Evolutionary conservation across 2,113 vertebrate species (phyloP).

Genomic region (Erythrolamprus reginae): DNA sequence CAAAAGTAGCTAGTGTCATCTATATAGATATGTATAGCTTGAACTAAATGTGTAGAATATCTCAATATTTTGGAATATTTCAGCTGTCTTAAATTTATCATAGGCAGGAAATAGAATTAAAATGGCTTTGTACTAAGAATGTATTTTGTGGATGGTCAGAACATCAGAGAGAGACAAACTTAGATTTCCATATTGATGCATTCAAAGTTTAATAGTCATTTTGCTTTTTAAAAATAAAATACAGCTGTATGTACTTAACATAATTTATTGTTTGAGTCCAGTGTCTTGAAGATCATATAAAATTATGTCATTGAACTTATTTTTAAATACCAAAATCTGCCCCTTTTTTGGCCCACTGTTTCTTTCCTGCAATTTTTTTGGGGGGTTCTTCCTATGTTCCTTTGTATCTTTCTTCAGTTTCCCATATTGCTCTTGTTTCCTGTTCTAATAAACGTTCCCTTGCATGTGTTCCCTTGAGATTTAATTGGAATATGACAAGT

Average conservation of each 20-base stretch:
- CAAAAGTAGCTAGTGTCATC: conserved; percentile 10
- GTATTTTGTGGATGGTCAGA: not conserved
- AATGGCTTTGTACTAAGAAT: not conserved
- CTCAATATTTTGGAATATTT: conserved; percentile 20
- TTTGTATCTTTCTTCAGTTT: not conserved
- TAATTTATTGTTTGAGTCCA: not conserved
- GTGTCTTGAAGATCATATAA: not conserved
- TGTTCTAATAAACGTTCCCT: not conserved
- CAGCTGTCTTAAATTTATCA: not conserved
- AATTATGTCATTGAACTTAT: not conserved
- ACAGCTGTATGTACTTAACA: not conserved
- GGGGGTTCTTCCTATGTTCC: not conserved
- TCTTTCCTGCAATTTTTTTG: not conserved
- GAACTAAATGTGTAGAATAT: conserved; percentile 2
- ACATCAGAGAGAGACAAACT: not conserved
- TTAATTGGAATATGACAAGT: not conserved
- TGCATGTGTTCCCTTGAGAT: not conserved
- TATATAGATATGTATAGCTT: conserved; percentile 20
- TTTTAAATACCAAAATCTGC: not conserved
- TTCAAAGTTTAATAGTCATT: not conserved
- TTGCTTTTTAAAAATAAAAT: not conserved
- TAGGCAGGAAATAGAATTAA: not conserved
- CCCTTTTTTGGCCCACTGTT: too few relatives aligned
- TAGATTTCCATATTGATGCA: not conserved
- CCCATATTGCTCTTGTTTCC: not conserved